Evolutionary conservation across 2,113 vertebrate species (phyloP).

Genomic region (Panthera uncia): DNA sequence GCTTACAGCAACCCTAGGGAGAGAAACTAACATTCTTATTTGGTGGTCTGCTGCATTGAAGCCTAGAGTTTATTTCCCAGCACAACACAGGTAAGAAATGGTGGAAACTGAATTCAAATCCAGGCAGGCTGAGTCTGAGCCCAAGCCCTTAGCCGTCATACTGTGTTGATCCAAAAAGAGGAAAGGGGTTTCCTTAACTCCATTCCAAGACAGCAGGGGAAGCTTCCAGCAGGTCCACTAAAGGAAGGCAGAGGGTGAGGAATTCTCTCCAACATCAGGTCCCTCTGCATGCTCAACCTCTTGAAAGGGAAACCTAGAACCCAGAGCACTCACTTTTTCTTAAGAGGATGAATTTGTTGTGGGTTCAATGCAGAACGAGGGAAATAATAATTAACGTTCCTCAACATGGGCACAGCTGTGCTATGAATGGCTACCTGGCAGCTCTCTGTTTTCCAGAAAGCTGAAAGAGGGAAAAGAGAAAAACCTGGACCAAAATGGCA

Average conservation of each 20-base stretch:
- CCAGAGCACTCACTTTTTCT: neutral
- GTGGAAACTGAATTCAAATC: neutral
- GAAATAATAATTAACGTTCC: neutral
- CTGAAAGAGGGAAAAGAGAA: neutral
- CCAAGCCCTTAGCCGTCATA: neutral
- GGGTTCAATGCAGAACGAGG: neutral
- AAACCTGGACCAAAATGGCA: neutral
- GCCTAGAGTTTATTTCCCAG: neutral
- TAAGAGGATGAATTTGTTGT: neutral
- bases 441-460: neutral
- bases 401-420: neutral
- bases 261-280: neutral
- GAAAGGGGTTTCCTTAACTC: neutral
- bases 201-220: neutral
- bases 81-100: neutral
- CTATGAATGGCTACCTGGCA: neutral
- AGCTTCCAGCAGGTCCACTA: neutral
- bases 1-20: neutral
- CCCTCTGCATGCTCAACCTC: neutral
- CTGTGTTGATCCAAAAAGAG: neutral
- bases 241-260: neutral
- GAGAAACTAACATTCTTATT: neutral
- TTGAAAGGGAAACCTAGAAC: neutral
- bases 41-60: neutral
- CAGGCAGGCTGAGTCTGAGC: neutral